Base-by-base conservation (phyloP, 1,140 invertebrate species). In the Drosophila busckii region DNA sequence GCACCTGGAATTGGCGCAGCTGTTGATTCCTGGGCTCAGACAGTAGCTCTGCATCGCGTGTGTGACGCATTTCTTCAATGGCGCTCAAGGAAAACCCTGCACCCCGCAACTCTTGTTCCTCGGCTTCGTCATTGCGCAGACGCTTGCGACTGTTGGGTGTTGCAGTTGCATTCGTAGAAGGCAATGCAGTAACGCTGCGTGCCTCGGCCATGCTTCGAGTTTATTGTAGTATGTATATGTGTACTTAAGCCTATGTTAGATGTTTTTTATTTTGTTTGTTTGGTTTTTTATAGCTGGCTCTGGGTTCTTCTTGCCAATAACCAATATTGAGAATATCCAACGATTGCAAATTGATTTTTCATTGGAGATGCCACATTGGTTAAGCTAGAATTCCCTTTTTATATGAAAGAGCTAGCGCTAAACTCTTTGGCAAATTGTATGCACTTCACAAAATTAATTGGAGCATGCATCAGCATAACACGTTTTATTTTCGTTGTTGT, bases 1-100 rank as follows among this genome's bases (percentile, higher is more conserved):
- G 86, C 15, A 95, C 91, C 70, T 94, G 92, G 85, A 95, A 95
- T 56, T 94, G 91, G 31, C 90, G 86, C 28, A 90, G 56, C 45
- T 86, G 80, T 37, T 87, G 67, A 44, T 86, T 80, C 19, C 84
- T 62, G 0, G 65, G 54, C 25, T 73, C 70, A 5, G 52, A 65
- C 4, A 67, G 61, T 1, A 69, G 40, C 25, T 78, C 82, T 3
- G 67, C 78, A 10, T 83, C 75, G 3, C 68, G 62, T 4, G 80
- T 80, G 15, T 62, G 76, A 0, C 71, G 70, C 84, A 86, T 86
- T 60, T 86, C 84, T 23, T 78, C 75, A 7, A 86, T 86, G 19
- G 84, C 84, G n/a, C 84, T 86, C n/a, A 86, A 29, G 2, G 84
- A 86, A 20, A 86, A 86, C 5, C 84, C 84, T 0, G 75, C 84